phyloP scores from a whole-genome alignment of 2,797 vertebrate genomes.

The Nyctalus aviator region DNA sequence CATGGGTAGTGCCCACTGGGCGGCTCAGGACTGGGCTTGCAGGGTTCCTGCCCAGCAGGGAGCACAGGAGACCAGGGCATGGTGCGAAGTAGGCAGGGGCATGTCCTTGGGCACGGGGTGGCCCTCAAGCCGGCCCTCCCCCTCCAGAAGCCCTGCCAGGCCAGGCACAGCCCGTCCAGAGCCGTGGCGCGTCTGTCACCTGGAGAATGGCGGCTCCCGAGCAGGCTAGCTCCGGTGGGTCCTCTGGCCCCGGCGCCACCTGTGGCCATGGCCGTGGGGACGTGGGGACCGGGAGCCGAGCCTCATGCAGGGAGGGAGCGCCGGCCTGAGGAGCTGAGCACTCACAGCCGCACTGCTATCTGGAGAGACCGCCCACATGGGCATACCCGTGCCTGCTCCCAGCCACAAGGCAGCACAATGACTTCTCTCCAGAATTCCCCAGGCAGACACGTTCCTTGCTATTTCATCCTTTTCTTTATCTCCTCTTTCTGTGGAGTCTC shows the following conservation, averaged over 20 bases:
- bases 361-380: not conserved
- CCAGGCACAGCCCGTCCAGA: not conserved
- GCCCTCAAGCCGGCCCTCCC: not conserved
- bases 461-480: not conserved
- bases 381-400: too few species aligned
- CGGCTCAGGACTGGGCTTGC: not conserved
- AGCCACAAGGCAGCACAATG: not conserved
- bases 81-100: too few species aligned
- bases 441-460: not conserved
- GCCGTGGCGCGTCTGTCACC: not conserved
- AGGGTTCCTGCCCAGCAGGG: not conserved
- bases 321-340: not conserved
- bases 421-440: not conserved
- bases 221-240: not conserved
- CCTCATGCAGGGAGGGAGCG: not conserved
- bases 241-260: not conserved
- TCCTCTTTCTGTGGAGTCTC: not conserved
- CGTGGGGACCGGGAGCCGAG: not conserved
- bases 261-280: not conserved
- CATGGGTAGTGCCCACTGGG: not conserved
- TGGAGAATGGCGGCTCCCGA: not conserved
- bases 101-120: not conserved
- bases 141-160: not conserved
- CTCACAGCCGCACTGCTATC: not conserved
- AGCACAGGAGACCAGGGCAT: not conserved